Conservation (phyloP, 2,113 vertebrate species). For the Passer montanus region DNA sequence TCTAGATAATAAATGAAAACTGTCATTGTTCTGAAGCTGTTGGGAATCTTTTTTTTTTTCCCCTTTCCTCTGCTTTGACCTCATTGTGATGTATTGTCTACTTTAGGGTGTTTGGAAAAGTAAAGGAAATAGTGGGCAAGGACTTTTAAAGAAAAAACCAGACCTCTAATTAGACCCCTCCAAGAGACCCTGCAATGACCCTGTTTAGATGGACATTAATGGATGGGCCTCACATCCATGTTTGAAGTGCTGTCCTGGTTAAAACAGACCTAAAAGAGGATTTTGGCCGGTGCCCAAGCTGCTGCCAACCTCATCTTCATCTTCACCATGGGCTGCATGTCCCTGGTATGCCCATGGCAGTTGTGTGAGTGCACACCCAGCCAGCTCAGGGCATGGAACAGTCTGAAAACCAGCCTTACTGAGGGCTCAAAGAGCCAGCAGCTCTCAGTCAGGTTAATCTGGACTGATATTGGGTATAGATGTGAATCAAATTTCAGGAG, state of each 20-base stretch:
- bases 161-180: slow-evolving; percentile 44
- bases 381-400: neutral
- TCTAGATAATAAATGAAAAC: slow-evolving; percentile 65
- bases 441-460: neutral
- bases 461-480: neutral
- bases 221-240: neutral
- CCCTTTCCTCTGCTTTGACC: slow-evolving; percentile 56
- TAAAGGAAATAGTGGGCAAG: slow-evolving; percentile 51
- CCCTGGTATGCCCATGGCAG: neutral
- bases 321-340: neutral
- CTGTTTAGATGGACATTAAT: slow-evolving; percentile 35
- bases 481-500: neutral
- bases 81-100: slow-evolving; percentile 70
- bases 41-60: neutral
- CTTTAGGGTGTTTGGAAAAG: slow-evolving; percentile 62
- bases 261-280: neutral
- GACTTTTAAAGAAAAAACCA: slow-evolving; percentile 69
- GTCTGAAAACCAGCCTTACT: neutral
- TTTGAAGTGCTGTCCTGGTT: neutral
- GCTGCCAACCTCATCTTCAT: neutral
- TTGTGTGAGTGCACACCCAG: neutral
- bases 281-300: neutral
- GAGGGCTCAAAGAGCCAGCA: neutral
- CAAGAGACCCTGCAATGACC: slow-evolving; percentile 57
- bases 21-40: slow-evolving; percentile 46